phyloP scores from a whole-genome alignment of 2,797 vertebrate genomes.

The Rhodeus uyekii region DNA sequence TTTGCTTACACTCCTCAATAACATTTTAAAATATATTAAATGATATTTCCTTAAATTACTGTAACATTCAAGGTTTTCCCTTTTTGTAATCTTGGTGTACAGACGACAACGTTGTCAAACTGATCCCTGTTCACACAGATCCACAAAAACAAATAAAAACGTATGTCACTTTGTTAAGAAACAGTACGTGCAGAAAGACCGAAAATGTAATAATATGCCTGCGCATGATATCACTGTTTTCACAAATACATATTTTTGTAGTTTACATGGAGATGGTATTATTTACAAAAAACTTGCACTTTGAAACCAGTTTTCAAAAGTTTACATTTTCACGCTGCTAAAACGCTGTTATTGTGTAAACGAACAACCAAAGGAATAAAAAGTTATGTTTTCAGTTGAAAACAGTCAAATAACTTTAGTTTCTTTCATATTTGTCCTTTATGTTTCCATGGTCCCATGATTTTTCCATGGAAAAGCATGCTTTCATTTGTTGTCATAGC shows the following conservation, averaged over 20 bases:
- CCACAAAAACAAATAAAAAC: neutral
- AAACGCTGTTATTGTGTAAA: neutral
- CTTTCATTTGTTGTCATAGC: neutral
- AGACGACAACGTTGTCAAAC: neutral
- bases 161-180: neutral
- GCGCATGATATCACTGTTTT: neutral
- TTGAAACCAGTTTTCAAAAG: neutral
- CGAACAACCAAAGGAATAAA: accelerated
- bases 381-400: neutral
- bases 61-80: too few species aligned
- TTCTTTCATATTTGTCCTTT: neutral
- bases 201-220: neutral
- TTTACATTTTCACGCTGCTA: neutral
- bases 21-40: neutral
- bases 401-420: neutral
- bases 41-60: neutral
- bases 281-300: neutral
- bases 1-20: too few species aligned
- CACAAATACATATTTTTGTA: neutral
- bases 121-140: neutral
- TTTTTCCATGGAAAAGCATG: too few species aligned
- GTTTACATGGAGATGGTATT: neutral
- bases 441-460: neutral
- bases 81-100: too few species aligned
- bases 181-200: neutral